Percentiles rank a stretch among this genome's conserved stretches.
These are phyloP conservation scores for Anabacerthia variegaticeps DNA, from an alignment of 2,797 vertebrate species.

Conservation along the genomic window DNA sequence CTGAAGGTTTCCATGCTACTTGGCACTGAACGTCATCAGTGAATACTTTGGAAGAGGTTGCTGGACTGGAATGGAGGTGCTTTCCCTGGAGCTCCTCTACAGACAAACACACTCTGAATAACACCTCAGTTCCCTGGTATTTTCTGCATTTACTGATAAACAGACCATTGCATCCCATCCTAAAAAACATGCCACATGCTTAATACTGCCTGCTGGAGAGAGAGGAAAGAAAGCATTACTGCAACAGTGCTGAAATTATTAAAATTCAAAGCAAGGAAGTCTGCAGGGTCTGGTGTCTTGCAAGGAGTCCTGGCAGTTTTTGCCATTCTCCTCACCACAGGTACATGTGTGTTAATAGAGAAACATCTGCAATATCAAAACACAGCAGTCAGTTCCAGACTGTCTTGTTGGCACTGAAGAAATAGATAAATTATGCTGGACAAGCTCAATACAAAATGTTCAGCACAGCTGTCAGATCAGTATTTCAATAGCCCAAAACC, in stretches of 20 bases:
- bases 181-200: not conserved
- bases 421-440: not conserved
- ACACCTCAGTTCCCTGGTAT: not conserved
- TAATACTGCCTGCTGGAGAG: not conserved
- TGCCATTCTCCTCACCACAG: not conserved
- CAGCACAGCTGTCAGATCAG: not conserved
- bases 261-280: not conserved
- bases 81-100: not conserved
- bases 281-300: not conserved
- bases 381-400: not conserved
- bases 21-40: not conserved
- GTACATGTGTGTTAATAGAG: fast-evolving
- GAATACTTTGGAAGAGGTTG: not conserved
- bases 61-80: not conserved
- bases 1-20: not conserved
- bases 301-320: not conserved
- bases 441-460: not conserved
- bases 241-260: not conserved
- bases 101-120: not conserved
- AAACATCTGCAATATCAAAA: not conserved
- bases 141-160: not conserved
- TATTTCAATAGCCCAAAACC: not conserved
- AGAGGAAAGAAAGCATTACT: not conserved
- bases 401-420: not conserved
- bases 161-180: not conserved